Percentiles rank a stretch among this genome's conserved stretches.
Evolutionary conservation across 30 jellyfish, hydroid and myxozoan genomes (phyloP).

Genomic region (Rhopilema esculentum): DNA sequence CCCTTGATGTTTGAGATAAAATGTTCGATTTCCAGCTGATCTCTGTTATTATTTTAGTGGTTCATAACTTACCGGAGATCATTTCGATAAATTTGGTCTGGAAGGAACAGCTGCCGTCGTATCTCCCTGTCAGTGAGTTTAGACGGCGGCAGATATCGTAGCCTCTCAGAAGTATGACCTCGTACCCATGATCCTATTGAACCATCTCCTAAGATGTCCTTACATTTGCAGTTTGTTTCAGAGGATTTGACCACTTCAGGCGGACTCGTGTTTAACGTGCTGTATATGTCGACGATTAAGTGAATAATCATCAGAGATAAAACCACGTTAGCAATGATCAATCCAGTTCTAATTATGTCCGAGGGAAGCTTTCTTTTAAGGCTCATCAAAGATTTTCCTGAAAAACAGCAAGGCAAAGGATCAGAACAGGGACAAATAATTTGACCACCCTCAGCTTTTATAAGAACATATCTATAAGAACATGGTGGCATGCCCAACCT

Average conservation of each 20-base stretch:
- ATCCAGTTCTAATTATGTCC: not conserved
- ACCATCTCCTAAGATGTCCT: conserved; percentile 28
- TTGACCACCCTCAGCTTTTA: no score
- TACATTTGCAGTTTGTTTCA: not conserved
- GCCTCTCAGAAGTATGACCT: not conserved
- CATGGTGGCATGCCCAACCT: no score
- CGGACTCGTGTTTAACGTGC: not conserved
- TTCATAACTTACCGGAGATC: conserved; percentile 37
- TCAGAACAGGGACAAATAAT: not conserved
- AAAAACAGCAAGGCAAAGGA: not conserved
- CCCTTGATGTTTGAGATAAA: no score
- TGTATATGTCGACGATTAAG: not conserved
- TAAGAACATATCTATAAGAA: not conserved
- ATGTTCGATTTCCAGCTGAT: no score
- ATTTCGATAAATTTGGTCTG: conserved; percentile 34
- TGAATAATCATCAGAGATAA: not conserved
- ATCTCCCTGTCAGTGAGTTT: conserved; percentile 20
- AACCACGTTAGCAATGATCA: not conserved
- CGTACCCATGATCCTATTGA: conserved; percentile 40
- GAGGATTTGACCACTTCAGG: not conserved
- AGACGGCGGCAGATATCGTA: not conserved
- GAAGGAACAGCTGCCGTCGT: conserved; percentile 15
- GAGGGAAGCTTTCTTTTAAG: not conserved
- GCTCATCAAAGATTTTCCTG: not conserved
- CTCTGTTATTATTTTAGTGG: no score